Evolutionary conservation across 2,888 invertebrate species (phyloP).

Genomic region (Acronicta psi): DNA sequence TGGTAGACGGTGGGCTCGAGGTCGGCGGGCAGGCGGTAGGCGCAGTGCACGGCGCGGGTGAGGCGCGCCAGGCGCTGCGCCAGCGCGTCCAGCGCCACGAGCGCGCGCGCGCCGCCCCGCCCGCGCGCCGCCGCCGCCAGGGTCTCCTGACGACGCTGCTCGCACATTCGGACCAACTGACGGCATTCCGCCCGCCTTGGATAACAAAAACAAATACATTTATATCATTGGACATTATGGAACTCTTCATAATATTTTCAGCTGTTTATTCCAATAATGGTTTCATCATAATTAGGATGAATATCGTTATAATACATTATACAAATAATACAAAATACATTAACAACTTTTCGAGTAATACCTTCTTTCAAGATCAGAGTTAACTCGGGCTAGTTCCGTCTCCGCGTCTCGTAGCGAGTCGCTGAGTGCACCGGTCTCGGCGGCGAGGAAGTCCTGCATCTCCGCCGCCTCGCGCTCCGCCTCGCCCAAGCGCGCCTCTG

Average conservation of each 20-base stretch:
- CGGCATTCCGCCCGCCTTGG: slow-evolving; percentile 93
- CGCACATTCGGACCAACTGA: slow-evolving; percentile 93
- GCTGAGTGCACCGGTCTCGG: slow-evolving; percentile 94
- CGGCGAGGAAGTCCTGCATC: slow-evolving; percentile 96
- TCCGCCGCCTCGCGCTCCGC: slow-evolving; percentile 94
- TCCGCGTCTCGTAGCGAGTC: slow-evolving; percentile 95
- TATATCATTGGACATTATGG: too few species aligned
- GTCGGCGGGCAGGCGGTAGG: slow-evolving; percentile 93
- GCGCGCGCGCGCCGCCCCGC: slow-evolving; percentile 87
- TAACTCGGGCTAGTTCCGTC: slow-evolving; percentile 86
- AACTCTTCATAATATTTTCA: too few species aligned
- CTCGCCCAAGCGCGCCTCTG: slow-evolving; percentile 93
- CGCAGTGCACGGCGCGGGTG: slow-evolving; percentile 90
- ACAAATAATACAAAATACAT: too few species aligned
- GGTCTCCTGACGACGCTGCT: slow-evolving; percentile 92
- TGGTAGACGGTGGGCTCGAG: slow-evolving; percentile 94
- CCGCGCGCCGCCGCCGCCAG: slow-evolving; percentile 75
- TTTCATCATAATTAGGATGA: too few species aligned
- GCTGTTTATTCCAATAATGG: too few species aligned
- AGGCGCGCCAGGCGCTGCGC: slow-evolving; percentile 90
- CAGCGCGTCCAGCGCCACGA: slow-evolving; percentile 64
- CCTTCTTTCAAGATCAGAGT: slow-evolving; percentile 80
- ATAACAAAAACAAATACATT: too few species aligned
- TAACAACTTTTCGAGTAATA: slow-evolving; percentile 32
- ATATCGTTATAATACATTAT: too few species aligned